Evolutionary conservation across 2,113 vertebrate genomes (phyloP).

Genomic region (Oryctolagus cuniculus): DNA sequence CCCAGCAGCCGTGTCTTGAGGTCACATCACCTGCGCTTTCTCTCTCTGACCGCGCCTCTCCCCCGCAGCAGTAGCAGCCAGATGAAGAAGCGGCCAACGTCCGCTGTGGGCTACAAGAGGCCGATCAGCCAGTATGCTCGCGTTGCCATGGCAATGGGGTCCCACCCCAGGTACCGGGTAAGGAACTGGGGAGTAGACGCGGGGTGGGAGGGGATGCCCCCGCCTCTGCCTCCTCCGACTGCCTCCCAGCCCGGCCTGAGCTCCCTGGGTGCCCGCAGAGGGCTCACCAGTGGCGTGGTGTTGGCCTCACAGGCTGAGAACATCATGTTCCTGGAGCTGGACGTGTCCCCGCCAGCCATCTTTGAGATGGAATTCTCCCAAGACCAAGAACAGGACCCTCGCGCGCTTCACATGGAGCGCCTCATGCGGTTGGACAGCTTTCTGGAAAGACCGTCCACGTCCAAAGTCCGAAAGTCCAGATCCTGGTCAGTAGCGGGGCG

Average conservation of each 20-base stretch:
- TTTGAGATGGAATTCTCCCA: slow-evolving; percentile 91
- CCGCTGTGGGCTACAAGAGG: slow-evolving; percentile 96
- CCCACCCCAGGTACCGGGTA: slow-evolving; percentile 95
- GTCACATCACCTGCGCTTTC: not conserved
- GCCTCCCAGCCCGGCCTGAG: not conserved
- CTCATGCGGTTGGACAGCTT: slow-evolving; percentile 91
- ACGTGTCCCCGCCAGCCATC: slow-evolving; percentile 93
- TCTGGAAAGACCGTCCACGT: slow-evolving; percentile 89
- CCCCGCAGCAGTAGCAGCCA: slow-evolving; percentile 87
- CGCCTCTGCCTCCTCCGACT: not conserved
- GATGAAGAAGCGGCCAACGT: slow-evolving; percentile 93
- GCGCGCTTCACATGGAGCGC: slow-evolving; percentile 88
- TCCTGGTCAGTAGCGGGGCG: slow-evolving; percentile 92
- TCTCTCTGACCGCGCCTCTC: not conserved
- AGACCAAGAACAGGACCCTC: slow-evolving; percentile 89
- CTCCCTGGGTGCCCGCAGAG: fast-evolving
- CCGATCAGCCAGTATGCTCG: slow-evolving; percentile 97
- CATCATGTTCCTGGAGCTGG: slow-evolving; percentile 97
- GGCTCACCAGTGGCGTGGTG: not conserved
- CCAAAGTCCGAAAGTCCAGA: slow-evolving; percentile 93
- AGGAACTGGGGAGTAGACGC: slow-evolving; percentile 61
- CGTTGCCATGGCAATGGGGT: slow-evolving; percentile 94
- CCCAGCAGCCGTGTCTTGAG: no score
- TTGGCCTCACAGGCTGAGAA: slow-evolving; percentile 93
- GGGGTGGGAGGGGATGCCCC: not conserved